A percentile compares a stretch with the other conserved stretches of the same genome.
Conservation (phyloP, 2,113 vertebrate genomes). For the Psilopogon haemacephalus region DNA sequence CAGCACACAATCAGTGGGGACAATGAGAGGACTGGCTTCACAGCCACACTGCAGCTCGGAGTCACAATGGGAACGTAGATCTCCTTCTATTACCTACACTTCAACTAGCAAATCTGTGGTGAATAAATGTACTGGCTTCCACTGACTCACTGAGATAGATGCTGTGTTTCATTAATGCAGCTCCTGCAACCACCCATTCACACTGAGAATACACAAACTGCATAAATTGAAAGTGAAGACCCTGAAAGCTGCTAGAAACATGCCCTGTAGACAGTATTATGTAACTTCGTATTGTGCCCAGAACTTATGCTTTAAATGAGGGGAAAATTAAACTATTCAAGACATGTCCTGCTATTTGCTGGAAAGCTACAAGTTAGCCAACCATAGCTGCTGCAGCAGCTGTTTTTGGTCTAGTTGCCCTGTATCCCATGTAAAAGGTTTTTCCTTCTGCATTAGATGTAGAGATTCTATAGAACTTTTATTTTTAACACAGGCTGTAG, state of each 20-base stretch:
- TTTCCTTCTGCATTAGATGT: neutral
- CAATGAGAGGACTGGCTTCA: neutral
- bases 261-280: neutral
- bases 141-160: neutral
- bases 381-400: neutral
- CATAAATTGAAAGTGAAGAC: slow-evolving; percentile 5
- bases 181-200: neutral
- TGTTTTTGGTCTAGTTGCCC: neutral
- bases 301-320: slow-evolving; percentile 35
- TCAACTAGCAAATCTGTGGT: neutral
- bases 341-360: neutral
- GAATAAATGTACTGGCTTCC: neutral
- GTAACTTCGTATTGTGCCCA: neutral
- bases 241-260: neutral
- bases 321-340: slow-evolving; percentile 20
- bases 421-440: neutral
- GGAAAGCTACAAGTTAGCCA: slow-evolving; percentile 8
- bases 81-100: neutral
- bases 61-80: neutral
- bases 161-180: neutral
- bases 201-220: neutral
- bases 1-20: neutral
- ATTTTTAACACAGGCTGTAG: slow-evolving; percentile 22
- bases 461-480: slow-evolving; percentile 4
- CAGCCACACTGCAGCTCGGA: neutral